Conservation (phyloP, 2,113 vertebrate species). For the Enhydra lutris region DNA sequence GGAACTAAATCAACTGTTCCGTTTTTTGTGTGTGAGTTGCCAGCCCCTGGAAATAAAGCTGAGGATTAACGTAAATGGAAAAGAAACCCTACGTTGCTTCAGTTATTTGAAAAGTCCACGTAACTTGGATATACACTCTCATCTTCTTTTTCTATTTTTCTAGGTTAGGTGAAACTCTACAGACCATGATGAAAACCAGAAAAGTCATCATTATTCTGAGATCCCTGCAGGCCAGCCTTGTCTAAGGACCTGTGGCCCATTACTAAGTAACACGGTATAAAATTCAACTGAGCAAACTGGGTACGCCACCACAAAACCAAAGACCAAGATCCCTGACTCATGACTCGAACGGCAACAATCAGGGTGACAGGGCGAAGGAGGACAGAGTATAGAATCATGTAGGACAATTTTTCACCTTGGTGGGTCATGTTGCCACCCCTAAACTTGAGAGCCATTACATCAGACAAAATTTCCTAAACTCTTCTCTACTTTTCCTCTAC, state of each 20-base stretch:
- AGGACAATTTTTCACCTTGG: neutral
- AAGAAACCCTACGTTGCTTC: neutral
- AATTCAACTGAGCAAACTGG: neutral
- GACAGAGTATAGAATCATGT: neutral
- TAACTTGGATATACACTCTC: neutral
- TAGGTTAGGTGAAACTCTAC: neutral
- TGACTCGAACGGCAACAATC: neutral
- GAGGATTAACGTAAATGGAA: neutral
- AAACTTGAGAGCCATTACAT: neutral
- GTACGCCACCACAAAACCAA: neutral
- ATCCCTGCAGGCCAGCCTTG: neutral
- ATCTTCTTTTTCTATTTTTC: neutral
- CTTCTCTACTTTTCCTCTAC: neutral
- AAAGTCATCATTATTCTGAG: neutral
- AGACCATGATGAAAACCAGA: neutral
- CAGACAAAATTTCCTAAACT: neutral
- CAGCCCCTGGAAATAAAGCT: slow-evolving; percentile 7
- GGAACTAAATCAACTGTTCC: slow-evolving; percentile 25
- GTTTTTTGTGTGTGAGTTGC: neutral
- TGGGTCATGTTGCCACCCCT: too few relatives aligned
- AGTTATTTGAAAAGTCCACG: neutral
- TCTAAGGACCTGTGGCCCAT: neutral
- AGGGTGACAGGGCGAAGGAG: neutral
- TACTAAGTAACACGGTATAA: neutral
- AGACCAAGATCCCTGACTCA: neutral